Evolutionary conservation across 2,888 invertebrate genomes (phyloP).

Genomic region (Willowsia nigromaculata): DNA sequence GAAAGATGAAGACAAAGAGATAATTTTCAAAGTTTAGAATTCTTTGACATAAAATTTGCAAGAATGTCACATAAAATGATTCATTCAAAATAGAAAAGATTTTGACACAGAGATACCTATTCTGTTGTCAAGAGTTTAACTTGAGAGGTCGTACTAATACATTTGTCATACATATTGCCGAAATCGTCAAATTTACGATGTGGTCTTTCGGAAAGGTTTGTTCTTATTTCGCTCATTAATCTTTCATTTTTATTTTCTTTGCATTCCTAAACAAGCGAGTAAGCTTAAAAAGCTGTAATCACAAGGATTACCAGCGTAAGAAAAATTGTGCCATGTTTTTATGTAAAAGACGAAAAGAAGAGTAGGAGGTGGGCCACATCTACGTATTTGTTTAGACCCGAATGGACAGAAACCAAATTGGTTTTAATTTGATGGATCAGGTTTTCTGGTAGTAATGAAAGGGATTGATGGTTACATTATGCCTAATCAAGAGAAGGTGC

Average conservation of each 20-base stretch:
- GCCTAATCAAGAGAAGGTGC: constrained; percentile 6
- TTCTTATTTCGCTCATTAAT: neutral
- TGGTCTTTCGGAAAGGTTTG: neutral
- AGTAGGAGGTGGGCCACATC: neutral
- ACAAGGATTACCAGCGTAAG: neutral
- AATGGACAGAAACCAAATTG: neutral
- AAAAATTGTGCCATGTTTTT: neutral
- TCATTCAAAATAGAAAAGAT: no score
- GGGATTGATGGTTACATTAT: neutral
- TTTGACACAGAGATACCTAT: no score
- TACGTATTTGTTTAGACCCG: neutral
- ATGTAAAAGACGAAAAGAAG: neutral
- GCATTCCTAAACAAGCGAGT: neutral
- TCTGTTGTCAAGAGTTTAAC: no score
- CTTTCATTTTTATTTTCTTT: neutral
- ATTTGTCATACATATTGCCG: no score
- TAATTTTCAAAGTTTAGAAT: no score
- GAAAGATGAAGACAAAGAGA: no score
- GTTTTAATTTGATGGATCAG: constrained; percentile 10
- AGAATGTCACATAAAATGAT: no score
- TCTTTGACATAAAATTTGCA: no score
- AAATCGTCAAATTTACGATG: neutral
- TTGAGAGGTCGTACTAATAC: no score
- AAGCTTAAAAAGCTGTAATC: neutral
- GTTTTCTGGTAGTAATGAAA: neutral